These are phyloP conservation scores for Drosophila yakuba DNA, from an alignment of 1,140 invertebrate species.

Conservation along the genomic window DNA sequence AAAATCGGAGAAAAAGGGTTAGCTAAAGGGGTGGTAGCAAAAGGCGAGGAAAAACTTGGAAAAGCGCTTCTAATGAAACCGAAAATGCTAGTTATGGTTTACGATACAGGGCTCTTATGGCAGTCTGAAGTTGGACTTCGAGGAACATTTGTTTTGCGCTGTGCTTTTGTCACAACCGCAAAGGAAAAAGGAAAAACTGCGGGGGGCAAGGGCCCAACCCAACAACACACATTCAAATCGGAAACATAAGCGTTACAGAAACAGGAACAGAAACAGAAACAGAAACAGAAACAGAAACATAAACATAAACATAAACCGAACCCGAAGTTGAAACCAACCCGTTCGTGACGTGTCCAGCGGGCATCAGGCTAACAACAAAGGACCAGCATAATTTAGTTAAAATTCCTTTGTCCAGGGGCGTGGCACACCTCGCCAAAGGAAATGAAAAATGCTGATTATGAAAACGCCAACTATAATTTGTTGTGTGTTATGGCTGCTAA, in stretches of 20 bases:
- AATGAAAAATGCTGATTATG: constrained; percentile 51
- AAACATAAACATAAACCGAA: too few relatives aligned
- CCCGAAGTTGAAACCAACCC: constrained; percentile 6
- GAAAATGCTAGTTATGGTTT: constrained; percentile 44
- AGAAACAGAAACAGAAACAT: too few relatives aligned
- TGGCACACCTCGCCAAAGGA: constrained; percentile 41
- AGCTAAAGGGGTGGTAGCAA: not conserved
- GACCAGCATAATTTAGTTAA: constrained; percentile 68
- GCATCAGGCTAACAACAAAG: constrained; percentile 62
- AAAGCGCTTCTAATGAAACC: constrained; percentile 50
- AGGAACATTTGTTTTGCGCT: constrained; percentile 35
- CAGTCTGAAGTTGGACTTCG: constrained; percentile 18
- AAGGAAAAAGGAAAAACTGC: not conserved
- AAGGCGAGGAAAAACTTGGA: not conserved
- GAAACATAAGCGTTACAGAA: constrained; percentile 1
- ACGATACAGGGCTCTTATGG: constrained; percentile 18
- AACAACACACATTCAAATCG: constrained; percentile 5
- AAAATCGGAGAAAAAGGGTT: constrained; percentile 8
- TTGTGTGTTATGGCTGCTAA: constrained; percentile 25
- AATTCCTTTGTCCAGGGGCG: constrained; percentile 42
- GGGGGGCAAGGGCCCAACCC: constrained; percentile 15
- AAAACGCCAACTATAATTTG: constrained; percentile 51
- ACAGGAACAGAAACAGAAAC: too few relatives aligned
- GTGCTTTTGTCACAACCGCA: constrained; percentile 24
- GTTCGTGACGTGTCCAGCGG: constrained; percentile 55